phyloP scores from a whole-genome alignment of 1,140 invertebrate species.

The Odontomachus brunneus region DNA sequence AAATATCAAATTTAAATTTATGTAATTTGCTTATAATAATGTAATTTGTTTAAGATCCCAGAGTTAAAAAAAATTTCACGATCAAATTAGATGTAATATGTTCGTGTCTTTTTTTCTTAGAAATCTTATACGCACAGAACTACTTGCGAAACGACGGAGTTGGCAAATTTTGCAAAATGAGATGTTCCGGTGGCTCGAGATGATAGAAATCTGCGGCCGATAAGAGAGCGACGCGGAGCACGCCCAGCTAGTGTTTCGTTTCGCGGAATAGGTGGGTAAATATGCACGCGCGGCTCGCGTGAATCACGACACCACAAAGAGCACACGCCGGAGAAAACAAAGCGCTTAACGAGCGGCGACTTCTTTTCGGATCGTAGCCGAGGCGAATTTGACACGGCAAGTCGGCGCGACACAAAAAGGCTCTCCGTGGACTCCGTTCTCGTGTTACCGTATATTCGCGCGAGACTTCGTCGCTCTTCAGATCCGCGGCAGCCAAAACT shows the following conservation, averaged over 20 bases:
- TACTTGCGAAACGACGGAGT: too few species aligned
- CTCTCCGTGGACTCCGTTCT: conserved; percentile 6
- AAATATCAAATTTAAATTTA: too few species aligned
- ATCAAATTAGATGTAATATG: too few species aligned
- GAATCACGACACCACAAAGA: conserved; percentile 65
- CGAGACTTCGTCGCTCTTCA: too few species aligned
- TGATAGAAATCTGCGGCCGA: conserved; percentile 29
- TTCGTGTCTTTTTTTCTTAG: too few species aligned
- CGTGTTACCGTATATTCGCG: conserved; percentile 59
- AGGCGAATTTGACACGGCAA: conserved; percentile 52
- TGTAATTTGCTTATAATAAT: too few species aligned
- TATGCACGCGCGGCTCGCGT: conserved; percentile 46
- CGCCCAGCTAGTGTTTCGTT: conserved; percentile 61
- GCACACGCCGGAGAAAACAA: conserved; percentile 53
- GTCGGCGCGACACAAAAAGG: conserved; percentile 47
- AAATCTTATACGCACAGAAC: too few species aligned
- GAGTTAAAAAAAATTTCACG: too few species aligned
- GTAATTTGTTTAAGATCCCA: too few species aligned
- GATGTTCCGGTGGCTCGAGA: neutral
- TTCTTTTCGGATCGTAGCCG: conserved; percentile 50
- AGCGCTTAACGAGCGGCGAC: conserved; percentile 60
- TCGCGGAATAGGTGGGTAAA: conserved; percentile 58
- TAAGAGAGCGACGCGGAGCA: conserved; percentile 41
- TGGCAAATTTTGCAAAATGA: neutral
- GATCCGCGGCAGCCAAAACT: neutral